Base-by-base conservation (phyloP, 2,797 vertebrate species). In the Pteropus rufus region DNA sequence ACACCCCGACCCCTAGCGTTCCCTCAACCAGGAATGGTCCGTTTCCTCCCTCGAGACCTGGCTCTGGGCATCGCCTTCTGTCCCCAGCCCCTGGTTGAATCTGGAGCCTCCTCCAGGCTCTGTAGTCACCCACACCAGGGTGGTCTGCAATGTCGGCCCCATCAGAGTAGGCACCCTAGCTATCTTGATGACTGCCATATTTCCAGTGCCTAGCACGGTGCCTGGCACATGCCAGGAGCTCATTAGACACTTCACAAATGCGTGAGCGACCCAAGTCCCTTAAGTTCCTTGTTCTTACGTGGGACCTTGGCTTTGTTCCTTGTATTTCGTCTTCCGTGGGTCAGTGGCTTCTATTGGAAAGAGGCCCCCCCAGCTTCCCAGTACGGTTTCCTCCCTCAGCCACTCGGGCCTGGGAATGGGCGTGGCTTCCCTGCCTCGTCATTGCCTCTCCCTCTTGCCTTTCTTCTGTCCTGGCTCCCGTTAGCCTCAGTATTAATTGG, bases 341-440 rank as follows among this genome's bases (percentile, higher is more conserved):
- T 39, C 52, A 10, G 39, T 36, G 62, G n/a, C 67, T 84, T 91
- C 64, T 81, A 7, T 73, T 82, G n/a, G 69, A 52, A 29, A 60
- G 46, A 16, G 39, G 44, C 12, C 34, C 44, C 44, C 52, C 10
- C 26, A 26, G 54, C 41, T 72, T 62, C 62, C 69, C n/a, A 15
- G 15, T 12, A 3, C 0, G 19, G 31, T 21, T 26, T 62, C 49
- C 41, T 12, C 3, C 82, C 36, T 49, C 0, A 0, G 44, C 11
- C 60, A 26, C 80, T n/a, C 4, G 3, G 39, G 41, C 15, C 46
- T 39, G 10, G 31, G 34, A 84, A 69, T 60, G 44, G 26, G 6
- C 2, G 0, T 1, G 29, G 36, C 16, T 18, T 15, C 4, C 49
- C 10, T 10, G 23, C 52, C 39, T 56, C 5, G 1, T 11, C 39